Evolutionary conservation across 2,888 invertebrate genomes (phyloP).

Genomic region (Dione vanillae): DNA sequence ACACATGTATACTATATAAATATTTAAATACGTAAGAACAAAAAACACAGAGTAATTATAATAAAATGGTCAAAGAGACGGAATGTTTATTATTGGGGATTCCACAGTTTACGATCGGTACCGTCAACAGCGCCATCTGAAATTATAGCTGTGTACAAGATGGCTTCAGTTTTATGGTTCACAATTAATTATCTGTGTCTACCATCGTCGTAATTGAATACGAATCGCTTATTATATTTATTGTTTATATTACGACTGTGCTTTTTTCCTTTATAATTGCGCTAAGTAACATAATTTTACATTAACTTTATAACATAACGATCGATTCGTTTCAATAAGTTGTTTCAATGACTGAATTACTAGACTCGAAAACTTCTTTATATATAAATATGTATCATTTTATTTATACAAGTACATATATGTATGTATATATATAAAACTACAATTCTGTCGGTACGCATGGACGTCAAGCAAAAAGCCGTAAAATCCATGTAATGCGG

Average conservation of each 20-base stretch:
- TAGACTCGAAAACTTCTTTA: too few species aligned
- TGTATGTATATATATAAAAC: background rate
- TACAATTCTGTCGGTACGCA: constrained; percentile 34
- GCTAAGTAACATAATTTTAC: constrained; percentile 1
- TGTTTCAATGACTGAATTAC: background rate
- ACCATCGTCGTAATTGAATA: constrained; percentile 31
- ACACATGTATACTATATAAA: background rate
- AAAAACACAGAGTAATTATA: constrained; percentile 21
- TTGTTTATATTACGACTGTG: constrained; percentile 20
- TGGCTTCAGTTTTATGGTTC: constrained; percentile 29
- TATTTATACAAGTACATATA: too few species aligned
- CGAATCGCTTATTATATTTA: constrained; percentile 31
- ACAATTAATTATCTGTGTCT: constrained; percentile 32
- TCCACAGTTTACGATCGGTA: constrained; percentile 63
- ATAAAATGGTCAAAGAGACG: constrained; percentile 27
- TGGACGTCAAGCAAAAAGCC: constrained; percentile 32
- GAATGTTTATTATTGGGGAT: constrained; percentile 52
- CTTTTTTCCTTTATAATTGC: background rate
- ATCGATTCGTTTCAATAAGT: constrained; percentile 1
- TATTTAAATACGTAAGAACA: constrained; percentile 12
- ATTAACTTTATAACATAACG: constrained; percentile 6
- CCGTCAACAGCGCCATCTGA: constrained; percentile 43
- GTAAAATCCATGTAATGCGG: constrained; percentile 49
- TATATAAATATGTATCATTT: too few species aligned
- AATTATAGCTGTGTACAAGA: constrained; percentile 23